Base-by-base conservation (phyloP, 35 echinoderm and acorn worm genomes). In the Patiria miniata region DNA sequence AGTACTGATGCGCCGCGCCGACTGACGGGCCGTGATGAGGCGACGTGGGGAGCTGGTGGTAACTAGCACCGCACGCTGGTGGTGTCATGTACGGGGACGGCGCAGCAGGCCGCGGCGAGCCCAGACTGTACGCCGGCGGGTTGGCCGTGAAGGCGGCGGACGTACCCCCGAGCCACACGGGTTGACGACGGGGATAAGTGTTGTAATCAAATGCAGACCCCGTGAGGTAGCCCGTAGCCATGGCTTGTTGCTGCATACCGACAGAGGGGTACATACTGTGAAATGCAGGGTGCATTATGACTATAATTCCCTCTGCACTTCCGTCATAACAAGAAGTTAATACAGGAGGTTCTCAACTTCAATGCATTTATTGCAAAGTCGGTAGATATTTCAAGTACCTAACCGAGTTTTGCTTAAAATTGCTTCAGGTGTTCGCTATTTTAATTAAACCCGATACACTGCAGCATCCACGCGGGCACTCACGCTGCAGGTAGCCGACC, bases 21-120 rank as follows among this genome's bases (percentile, higher is more conserved):
- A 36, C 39, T 47, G 42, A 4, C 0, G 85, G 69, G 76, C 0
- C 34, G 21, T 73, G n/a, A n/a, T n/a, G 29, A 12, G 22, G 65
- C 65, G 65, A 12, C 34, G 65, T n/a, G n/a, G n/a, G 2, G 65
- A 32, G 26, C 65, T 26, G 65, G 65, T 73, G 29, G 65, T 4
- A 47, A 4, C 65, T 23, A 73, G 19, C 29, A 23, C 65, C 65
- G 29, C 65, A 73, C 34, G 34, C 65, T 23, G 65, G 26, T 26
- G 65, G 26, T 10, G 29, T 73, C 65, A 73, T 73, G 65, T 73
- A 73, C 65, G 65, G 65, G 1, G 65, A 73, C 18, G 65, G 65
- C 34, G 30, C 26, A 34, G 30, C 10, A 34, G 65, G 65, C n/a
- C n/a, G n/a, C 14, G 65, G 23, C 65, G 65, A 32, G 26, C 65